Evolutionary conservation across 2,113 vertebrate genomes (phyloP).

Genomic region (Malurus alboscapulatus): DNA sequence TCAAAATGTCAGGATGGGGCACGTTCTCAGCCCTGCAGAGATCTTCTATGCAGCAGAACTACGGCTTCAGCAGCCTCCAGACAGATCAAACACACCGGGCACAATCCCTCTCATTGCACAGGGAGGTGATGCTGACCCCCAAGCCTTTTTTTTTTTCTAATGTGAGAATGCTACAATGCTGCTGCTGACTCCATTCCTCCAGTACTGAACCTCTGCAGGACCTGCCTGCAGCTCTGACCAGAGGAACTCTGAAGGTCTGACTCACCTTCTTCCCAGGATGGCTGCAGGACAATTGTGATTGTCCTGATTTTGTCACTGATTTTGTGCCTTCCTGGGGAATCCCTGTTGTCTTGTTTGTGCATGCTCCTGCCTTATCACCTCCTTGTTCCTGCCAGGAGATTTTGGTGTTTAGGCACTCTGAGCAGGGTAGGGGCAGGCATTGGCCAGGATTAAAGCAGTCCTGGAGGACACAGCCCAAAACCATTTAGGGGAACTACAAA

Average conservation of each 20-base stretch:
- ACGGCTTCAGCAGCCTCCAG: not conserved
- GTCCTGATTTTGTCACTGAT: not conserved
- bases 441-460: not conserved
- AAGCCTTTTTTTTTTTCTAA: not conserved
- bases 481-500: not conserved
- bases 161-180: not conserved
- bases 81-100: accelerated
- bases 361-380: not conserved
- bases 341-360: accelerated
- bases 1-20: accelerated
- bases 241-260: not conserved
- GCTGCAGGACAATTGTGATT: not conserved
- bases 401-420: not conserved
- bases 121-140: not conserved
- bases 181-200: not conserved
- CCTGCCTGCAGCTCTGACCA: not conserved
- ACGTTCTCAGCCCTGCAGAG: accelerated
- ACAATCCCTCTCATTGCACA: accelerated
- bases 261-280: not conserved
- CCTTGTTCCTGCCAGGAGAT: not conserved
- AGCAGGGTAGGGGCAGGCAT: not conserved
- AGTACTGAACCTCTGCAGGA: not conserved
- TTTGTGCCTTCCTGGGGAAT: not conserved
- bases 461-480: not conserved
- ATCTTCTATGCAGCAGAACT: accelerated